Conservation (phyloP, 1,140 invertebrate species). For the Halesus radiatus region DNA sequence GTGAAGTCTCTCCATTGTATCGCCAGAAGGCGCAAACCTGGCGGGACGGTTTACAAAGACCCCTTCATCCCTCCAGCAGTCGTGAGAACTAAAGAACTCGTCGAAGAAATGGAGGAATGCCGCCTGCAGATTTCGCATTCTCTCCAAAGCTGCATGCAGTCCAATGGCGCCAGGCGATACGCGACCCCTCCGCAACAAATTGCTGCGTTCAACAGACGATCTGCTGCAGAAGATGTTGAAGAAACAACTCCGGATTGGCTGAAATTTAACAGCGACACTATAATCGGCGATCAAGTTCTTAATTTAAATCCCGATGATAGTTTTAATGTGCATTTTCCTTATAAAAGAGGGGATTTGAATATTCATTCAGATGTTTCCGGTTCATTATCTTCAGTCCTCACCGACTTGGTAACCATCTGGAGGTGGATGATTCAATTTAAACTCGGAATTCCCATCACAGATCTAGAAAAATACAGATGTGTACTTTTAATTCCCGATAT, state of each 20-base stretch:
- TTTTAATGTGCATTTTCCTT: constrained; percentile 93
- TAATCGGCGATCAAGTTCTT: constrained; percentile 81
- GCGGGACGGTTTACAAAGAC: constrained; percentile 75
- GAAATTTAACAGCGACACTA: constrained; percentile 73
- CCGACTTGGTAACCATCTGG: constrained; percentile 92
- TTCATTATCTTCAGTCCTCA: constrained; percentile 85
- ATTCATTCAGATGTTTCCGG: constrained; percentile 87
- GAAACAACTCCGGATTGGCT: constrained; percentile 73
- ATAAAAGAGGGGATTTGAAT: constrained; percentile 88
- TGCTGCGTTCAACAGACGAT: constrained; percentile 85
- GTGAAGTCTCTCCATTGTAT: constrained; percentile 89
- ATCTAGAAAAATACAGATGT: constrained; percentile 87
- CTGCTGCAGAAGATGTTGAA: constrained; percentile 75
- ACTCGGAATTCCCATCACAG: constrained; percentile 81
- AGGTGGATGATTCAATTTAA: constrained; percentile 82
- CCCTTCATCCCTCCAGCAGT: constrained; percentile 75
- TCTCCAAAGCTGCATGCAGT: constrained; percentile 86
- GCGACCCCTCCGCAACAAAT: constrained; percentile 91
- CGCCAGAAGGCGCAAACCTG: constrained; percentile 74
- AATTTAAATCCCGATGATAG: constrained; percentile 79
- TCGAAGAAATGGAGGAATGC: constrained; percentile 86
- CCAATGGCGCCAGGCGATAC: constrained; percentile 83
- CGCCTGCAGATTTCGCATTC: constrained; percentile 86
- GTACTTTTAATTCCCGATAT: constrained; percentile 93
- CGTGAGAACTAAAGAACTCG: constrained; percentile 74